Base-by-base conservation (phyloP, 2,113 vertebrate species). In the Pedionomus torquatus region DNA sequence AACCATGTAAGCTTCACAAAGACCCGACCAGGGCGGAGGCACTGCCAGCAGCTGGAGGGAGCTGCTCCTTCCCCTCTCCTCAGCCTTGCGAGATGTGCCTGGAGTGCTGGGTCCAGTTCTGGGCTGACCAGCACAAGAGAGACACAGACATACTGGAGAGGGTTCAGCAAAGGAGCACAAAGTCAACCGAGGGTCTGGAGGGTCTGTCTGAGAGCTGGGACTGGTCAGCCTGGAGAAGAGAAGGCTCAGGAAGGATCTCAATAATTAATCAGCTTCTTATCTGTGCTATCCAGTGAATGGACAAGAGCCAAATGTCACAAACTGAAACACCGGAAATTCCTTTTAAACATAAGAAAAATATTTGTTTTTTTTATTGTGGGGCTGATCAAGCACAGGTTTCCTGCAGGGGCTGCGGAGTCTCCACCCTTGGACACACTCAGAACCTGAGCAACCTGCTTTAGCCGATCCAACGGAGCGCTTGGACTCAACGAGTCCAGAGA, bases 401-500 rank as follows among this genome's bases (percentile, higher is more conserved):
- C 31, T 39, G 41, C 25, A 75, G 19, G 49, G 35, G 33, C 0
- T 57, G 35, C 39, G 11, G 46, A 54, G 54, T n/a, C 24, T 41
- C 55, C 30, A 41, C 24, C 48, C 48, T 58, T 58, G 30, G 13
- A 83, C 11, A n/a, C 30, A 57, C 6, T n/a, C 17, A 80, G 41
- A 71, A 80, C 74, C 58, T 31, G 21, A n/a, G 9, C 37, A 71
- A 49, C 39, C 51, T 76, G 37, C 15, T 71, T 65, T 70, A 75
- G 30, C 11, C 17, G 31, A 66, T 37, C 30, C n/a, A 89, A 14
- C 26, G 44, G 0, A 0, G 10, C 17, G 75, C 23, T 12, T 49
- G 5, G 24, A 54, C 66, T 58, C 48, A 26, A 52, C 0, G 0
- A 30, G 43, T 72, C 12, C 77, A 93, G 48, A 80, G 18, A 4